Evolutionary conservation across 2,113 vertebrate genomes (phyloP), one percentile per base, ranked within the genome.

Genomic region (Archilochus colubris): DNA sequence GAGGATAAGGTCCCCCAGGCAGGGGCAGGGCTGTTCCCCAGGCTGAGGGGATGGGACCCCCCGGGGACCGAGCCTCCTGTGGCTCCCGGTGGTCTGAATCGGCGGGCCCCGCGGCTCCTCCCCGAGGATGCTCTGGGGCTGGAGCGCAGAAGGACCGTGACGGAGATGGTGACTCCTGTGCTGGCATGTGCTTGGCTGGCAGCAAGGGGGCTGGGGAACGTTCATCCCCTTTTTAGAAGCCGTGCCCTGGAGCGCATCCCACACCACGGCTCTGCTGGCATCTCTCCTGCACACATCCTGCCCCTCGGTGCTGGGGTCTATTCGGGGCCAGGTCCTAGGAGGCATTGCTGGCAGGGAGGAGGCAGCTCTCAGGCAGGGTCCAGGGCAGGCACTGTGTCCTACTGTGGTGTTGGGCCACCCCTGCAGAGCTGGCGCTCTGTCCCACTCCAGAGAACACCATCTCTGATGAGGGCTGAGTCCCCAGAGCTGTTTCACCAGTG

Each of bases 401-500:
- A 68, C 55, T 20, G 31, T 50, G 70, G 30, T 59, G 30, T 3
- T 66, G 79, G 66, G 64, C 64, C 46, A 40, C 40, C 40, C 40
- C 27, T 0, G 1, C 76, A 59, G 36, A 20, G 14, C 46, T 82
- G 43, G 53, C 25, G 13, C n/a, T 91, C 55, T 4, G 4, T 86
- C n/a, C 76, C 1, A 13, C 64, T 69, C 44, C 15, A 3, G 48
- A n/a, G 28, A 22, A 28, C 51, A 80, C 6, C 18, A 14, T 73
- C 46, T 62, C 36, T 67, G 70, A 4, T 33, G 30, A 33, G 66
- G 48, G 11, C 28, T 50, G 54, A 43, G 40, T 14, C 14, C 8
- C 7, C 2, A 3, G 27, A 57, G 76, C 54, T 53, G 11, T 57
- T 91, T 10, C 8, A 10, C 5, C 0, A 1, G 50, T 1, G 1